These are phyloP conservation scores for Brachyistius frenatus DNA, from an alignment of 2,113 vertebrate genomes.

Conservation along the genomic window DNA sequence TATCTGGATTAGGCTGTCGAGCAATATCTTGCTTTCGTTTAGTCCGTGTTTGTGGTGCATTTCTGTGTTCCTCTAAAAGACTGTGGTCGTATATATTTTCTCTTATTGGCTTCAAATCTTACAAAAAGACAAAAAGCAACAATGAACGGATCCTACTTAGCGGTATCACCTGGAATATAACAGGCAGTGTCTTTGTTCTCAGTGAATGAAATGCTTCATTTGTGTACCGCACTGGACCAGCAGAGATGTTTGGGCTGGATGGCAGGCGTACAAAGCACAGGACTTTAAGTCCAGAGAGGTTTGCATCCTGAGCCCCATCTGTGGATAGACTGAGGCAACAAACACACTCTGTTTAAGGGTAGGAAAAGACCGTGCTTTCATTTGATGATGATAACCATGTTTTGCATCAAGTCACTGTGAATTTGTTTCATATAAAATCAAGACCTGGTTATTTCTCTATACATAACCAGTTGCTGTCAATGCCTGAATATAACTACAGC, in stretches of 20 bases:
- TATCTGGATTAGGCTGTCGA: constrained; percentile 8
- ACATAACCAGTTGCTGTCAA: not conserved
- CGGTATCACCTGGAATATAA: constrained; percentile 6
- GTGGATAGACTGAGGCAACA: constrained; percentile 21
- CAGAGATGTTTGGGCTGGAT: constrained; percentile 2
- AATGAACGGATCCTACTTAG: not conserved
- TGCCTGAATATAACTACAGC: not conserved
- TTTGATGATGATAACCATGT: not conserved
- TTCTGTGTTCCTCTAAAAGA: not conserved
- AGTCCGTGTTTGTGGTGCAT: not conserved
- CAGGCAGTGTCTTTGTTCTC: not conserved
- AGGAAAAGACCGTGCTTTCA: not conserved
- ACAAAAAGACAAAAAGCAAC: constrained; percentile 3
- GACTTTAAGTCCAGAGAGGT: constrained; percentile 29
- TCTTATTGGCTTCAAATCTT: not conserved
- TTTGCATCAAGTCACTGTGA: not conserved
- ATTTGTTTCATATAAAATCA: not conserved
- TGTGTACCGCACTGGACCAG: constrained; percentile 1
- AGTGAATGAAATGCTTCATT: constrained; percentile 11
- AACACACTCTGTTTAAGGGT: not conserved
- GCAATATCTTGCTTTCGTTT: constrained; percentile 6
- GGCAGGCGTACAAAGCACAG: constrained; percentile 9
- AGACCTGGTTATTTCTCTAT: not conserved
- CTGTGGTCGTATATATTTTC: constrained; percentile 4
- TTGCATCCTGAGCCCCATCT: constrained; percentile 32